Base-by-base conservation (phyloP, 2,113 vertebrate species). In the Camelus bactrianus region DNA sequence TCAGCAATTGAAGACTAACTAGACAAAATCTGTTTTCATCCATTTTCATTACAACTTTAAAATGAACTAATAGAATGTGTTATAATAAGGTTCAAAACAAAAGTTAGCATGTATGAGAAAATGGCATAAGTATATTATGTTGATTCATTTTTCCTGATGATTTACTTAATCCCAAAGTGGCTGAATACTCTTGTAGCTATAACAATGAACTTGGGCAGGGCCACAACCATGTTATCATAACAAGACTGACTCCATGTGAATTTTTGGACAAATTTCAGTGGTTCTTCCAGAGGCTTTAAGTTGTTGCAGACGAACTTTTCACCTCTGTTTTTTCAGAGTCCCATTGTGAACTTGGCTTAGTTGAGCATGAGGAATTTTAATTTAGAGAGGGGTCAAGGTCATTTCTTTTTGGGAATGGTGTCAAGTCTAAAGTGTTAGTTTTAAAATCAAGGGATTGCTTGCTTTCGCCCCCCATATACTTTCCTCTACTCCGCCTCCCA, bases 1-100 rank as follows among this genome's bases (percentile, higher is more conserved):
- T 94, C 24, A 91, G 30, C 3, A 12, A 72, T 17, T 62, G 13
- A 89, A 91, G 52, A 82, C 16, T 26, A 64, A 69, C 38, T 72
- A 72, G 69, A 87, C 3, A 83, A 73, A 96, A 79, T 85, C 19
- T 12, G 13, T 69, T 93, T 93, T 93, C 17, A 85, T 65, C 4
- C 12, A 56, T 84, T 94, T 96, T 94, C 15, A 67, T 93, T 89
- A 73, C 9, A 82, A 60, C 12, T 22, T 91, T 89, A 65, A 96
- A 67, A 79, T 30, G 42, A 4, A 67, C 28, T 46, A 35, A 65
- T 46, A 64, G 3, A 38, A 87, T 82, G 89, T 91, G 19, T 17
- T 70, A 32, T 65, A 91, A 50, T 69, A 52, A 83, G 5, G 11
- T 50, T 89, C 50, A 94, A 67, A 88, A 65, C 28, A 95, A 93